Conservation (phyloP, 2,888 invertebrate genomes). For the Drosophila anomalata region DNA sequence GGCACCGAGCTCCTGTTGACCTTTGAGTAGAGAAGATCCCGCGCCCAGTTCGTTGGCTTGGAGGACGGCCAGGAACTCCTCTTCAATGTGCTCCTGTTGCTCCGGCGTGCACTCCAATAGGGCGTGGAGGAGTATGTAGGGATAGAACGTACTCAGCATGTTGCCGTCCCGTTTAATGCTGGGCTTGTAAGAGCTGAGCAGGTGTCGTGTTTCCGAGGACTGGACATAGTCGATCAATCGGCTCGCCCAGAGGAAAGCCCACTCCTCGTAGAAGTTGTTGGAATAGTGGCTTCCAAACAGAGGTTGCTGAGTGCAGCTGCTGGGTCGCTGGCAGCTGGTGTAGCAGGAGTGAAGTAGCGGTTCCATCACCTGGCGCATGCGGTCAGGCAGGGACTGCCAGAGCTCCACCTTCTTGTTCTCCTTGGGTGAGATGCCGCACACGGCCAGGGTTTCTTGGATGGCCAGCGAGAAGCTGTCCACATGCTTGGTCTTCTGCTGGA, state of each 20-base stretch:
- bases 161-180: constrained; percentile 90
- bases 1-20: constrained; percentile 11
- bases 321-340: constrained; percentile 79
- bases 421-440: constrained; percentile 88
- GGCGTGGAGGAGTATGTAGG: constrained; percentile 89
- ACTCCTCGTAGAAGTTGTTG: constrained; percentile 88
- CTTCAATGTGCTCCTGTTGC: constrained; percentile 84
- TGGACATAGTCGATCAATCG: constrained; percentile 87
- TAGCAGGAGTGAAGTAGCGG: constrained; percentile 90
- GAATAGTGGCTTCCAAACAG: constrained; percentile 87
- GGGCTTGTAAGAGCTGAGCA: constrained; percentile 89
- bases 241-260: constrained; percentile 91
- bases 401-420: constrained; percentile 86
- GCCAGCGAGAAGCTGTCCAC: constrained; percentile 92
- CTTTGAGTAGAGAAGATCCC: constrained; percentile 15
- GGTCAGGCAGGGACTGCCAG: constrained; percentile 89
- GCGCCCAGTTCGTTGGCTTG: constrained; percentile 50
- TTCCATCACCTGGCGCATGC: constrained; percentile 90
- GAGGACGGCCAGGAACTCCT: constrained; percentile 85
- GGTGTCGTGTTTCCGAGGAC: constrained; percentile 86
- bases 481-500: constrained; percentile 90
- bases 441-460: constrained; percentile 91
- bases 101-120: constrained; percentile 85
- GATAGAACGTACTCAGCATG: constrained; percentile 89
- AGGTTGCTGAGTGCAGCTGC: constrained; percentile 85